Evolutionary conservation across 1,140 invertebrate genomes (phyloP).

Genomic region (Brachionus paranguensis): DNA sequence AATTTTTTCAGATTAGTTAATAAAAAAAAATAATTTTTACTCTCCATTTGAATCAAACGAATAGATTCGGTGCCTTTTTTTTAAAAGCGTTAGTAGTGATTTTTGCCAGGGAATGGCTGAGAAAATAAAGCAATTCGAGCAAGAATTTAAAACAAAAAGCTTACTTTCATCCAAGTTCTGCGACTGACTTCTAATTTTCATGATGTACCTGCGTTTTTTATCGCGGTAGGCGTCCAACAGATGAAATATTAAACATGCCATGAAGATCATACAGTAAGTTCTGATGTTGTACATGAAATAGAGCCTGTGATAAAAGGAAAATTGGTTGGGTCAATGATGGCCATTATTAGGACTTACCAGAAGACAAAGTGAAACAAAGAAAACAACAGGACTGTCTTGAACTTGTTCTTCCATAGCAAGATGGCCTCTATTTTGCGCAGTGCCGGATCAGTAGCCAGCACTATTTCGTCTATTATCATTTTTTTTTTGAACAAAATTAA

Average conservation of each 20-base stretch:
- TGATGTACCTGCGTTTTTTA: conserved; percentile 6
- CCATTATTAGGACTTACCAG: not conserved
- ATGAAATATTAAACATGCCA: not conserved
- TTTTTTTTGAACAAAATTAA: not conserved
- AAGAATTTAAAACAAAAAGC: not conserved
- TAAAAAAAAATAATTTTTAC: not conserved
- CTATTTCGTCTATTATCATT: conserved; percentile 27
- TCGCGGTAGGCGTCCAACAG: not conserved
- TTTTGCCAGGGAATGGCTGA: not conserved
- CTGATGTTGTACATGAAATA: conserved; percentile 8
- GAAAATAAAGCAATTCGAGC: not conserved
- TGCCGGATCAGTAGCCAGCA: conserved; percentile 25
- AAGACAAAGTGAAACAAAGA: not conserved
- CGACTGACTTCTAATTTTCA: not conserved
- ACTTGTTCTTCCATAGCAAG: conserved; percentile 13
- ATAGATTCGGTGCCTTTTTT: not conserved
- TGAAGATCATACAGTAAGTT: not conserved
- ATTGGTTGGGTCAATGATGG: not conserved
- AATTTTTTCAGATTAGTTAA: not conserved
- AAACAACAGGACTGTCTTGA: conserved; percentile 14
- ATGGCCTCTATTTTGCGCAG: not conserved
- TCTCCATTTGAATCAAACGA: not conserved
- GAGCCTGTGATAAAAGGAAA: not conserved
- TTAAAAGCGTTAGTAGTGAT: not conserved
- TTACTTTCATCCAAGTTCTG: not conserved